These are phyloP conservation scores for Hydra vulgaris DNA, from an alignment of 30 jellyfish, hydroid and myxozoan species.

Conservation along the genomic window DNA sequence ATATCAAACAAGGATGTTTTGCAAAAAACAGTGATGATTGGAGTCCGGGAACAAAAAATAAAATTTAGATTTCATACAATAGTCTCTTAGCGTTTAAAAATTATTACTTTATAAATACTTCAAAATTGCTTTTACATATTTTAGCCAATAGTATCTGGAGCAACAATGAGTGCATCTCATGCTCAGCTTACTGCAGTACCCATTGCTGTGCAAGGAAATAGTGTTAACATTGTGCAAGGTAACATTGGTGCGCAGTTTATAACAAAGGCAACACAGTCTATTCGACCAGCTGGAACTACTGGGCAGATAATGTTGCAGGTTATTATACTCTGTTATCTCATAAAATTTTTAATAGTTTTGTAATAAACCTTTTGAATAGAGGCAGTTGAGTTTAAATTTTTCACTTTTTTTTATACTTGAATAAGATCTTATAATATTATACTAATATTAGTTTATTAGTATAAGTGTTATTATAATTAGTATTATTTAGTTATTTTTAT, in stretches of 20 bases:
- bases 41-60: no score
- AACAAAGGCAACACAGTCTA: slow-evolving; percentile 63
- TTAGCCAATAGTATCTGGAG: slow-evolving; percentile 76
- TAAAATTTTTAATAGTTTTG: no score
- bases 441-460: no score
- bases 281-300: slow-evolving; percentile 85
- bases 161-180: slow-evolving; percentile 54
- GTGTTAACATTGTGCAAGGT: slow-evolving; percentile 87
- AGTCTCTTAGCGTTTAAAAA: no score
- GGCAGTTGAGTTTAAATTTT: neutral
- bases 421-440: no score
- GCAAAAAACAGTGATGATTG: no score
- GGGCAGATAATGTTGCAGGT: slow-evolving; percentile 94
- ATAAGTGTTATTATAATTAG: no score
- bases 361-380: neutral
- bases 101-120: no score
- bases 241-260: slow-evolving; percentile 77
- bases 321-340: neutral
- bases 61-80: no score
- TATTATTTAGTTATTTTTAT: no score
- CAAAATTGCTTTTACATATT: neutral
- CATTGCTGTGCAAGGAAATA: slow-evolving; percentile 76
- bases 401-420: no score
- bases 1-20: no score
- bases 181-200: slow-evolving; percentile 90